A percentile compares a stretch with the other conserved stretches of the same genome.
These are phyloP conservation scores for Ursus arctos DNA, from an alignment of 2,113 vertebrate genomes.

Conservation along the genomic window DNA sequence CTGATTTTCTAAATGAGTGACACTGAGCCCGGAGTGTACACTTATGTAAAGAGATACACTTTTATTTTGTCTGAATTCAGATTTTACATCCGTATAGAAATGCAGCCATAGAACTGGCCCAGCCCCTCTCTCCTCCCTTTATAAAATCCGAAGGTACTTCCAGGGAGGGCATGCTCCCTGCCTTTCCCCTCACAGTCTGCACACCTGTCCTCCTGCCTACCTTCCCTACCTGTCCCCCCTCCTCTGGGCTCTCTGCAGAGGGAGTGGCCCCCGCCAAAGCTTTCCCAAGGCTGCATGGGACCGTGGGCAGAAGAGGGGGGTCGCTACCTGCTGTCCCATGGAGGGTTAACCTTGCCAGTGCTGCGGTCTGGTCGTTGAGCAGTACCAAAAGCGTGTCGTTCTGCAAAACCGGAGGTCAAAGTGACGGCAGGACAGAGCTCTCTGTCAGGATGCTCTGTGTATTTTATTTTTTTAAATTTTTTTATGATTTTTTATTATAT, in stretches of 20 bases:
- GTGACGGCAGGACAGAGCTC: accelerated
- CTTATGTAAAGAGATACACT: background rate
- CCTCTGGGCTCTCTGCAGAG: background rate
- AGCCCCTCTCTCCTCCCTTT: accelerated
- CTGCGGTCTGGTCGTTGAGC: accelerated
- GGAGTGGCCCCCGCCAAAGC: accelerated
- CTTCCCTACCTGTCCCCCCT: background rate
- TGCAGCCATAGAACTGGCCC: too few relatives aligned
- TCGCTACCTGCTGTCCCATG: accelerated
- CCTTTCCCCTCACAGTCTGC: accelerated
- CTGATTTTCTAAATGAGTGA: background rate
- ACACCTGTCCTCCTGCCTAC: accelerated
- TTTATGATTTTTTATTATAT: too few relatives aligned
- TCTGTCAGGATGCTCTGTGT: background rate
- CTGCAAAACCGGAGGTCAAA: background rate
- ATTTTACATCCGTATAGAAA: background rate
- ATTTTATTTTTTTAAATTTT: too few relatives aligned
- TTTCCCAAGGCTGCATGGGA: background rate
- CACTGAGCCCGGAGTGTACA: accelerated
- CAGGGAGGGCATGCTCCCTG: accelerated
- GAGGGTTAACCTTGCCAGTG: accelerated
- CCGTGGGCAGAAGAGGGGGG: background rate
- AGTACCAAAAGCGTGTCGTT: accelerated
- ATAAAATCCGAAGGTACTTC: background rate
- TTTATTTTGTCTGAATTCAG: background rate